These are phyloP conservation scores for Norana najaformis DNA, from an alignment of 2,888 invertebrate species.

Conservation along the genomic window DNA sequence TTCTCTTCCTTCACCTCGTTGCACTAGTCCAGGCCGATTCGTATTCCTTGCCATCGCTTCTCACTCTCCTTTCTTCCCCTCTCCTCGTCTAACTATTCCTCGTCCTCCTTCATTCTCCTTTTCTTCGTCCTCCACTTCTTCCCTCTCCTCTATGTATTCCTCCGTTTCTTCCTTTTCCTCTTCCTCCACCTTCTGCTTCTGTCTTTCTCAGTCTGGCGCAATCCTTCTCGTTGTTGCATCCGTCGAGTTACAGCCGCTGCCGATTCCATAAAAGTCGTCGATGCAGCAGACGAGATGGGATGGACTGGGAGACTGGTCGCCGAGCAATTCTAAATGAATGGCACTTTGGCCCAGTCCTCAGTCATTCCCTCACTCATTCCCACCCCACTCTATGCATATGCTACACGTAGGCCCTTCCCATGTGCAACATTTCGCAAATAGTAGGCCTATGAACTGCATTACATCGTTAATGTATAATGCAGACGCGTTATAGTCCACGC, in stretches of 20 bases:
- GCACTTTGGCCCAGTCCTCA: too few species aligned
- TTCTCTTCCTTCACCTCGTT: background rate
- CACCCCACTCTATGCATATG: too few species aligned
- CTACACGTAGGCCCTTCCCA: too few species aligned
- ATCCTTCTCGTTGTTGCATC: background rate
- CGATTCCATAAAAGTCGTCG: background rate
- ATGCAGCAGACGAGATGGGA: too few species aligned
- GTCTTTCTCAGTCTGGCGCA: background rate
- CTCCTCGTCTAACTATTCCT: background rate
- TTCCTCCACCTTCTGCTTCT: background rate
- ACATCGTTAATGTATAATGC: background rate
- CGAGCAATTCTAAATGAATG: background rate
- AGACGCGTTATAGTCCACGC: background rate
- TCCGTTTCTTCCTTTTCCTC: slow-evolving; percentile 7
- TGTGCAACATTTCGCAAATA: too few species aligned
- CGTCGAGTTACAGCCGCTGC: background rate
- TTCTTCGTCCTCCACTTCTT: background rate
- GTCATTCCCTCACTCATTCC: too few species aligned
- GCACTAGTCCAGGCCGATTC: background rate
- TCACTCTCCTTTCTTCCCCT: background rate
- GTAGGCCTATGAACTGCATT: background rate
- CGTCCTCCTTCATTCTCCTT: background rate
- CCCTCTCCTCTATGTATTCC: background rate
- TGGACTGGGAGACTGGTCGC: too few species aligned
- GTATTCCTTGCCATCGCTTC: background rate